Evolutionary conservation across 1,140 invertebrate species (phyloP).

Genomic region (Leptinotarsa undecemlineata): DNA sequence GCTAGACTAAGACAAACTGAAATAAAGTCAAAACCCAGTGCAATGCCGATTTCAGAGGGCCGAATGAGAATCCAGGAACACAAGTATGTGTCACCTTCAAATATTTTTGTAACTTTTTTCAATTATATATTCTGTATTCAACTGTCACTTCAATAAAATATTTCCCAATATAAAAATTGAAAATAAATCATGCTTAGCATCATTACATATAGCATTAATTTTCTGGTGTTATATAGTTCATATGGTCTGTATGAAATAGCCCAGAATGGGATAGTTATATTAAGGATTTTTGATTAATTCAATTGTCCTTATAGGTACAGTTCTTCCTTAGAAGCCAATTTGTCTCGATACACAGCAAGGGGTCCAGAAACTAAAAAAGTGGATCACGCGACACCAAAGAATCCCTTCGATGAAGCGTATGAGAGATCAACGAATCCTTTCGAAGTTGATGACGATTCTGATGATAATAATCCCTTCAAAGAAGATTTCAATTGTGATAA

Average conservation of each 20-base stretch:
- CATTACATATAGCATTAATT: too few species aligned
- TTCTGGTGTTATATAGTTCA: too few species aligned
- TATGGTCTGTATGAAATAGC: too few species aligned
- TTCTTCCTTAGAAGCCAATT: slow-evolving; percentile 65
- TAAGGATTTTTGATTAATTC: too few species aligned
- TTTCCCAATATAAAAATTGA: too few species aligned
- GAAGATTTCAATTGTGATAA: slow-evolving; percentile 47
- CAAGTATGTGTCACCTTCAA: not conserved
- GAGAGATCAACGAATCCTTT: slow-evolving; percentile 54
- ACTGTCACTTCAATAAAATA: too few species aligned
- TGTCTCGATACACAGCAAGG: slow-evolving; percentile 49
- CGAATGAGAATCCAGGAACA: slow-evolving; percentile 60
- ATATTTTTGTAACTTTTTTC: too few species aligned
- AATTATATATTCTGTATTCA: too few species aligned
- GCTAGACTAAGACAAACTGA: slow-evolving; percentile 60
- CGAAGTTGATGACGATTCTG: slow-evolving; percentile 54
- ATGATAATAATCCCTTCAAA: slow-evolving; percentile 69
- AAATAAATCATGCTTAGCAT: too few species aligned
- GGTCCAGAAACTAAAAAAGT: slow-evolving; percentile 33
- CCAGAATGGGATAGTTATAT: too few species aligned
- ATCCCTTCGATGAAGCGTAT: slow-evolving; percentile 56
- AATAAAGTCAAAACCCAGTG: slow-evolving; percentile 52
- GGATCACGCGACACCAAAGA: slow-evolving; percentile 45
- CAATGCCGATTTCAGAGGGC: slow-evolving; percentile 59
- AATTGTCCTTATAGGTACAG: slow-evolving; percentile 56